phyloP scores from a whole-genome alignment of 2,888 invertebrate species.

The Melipona bicolor region DNA sequence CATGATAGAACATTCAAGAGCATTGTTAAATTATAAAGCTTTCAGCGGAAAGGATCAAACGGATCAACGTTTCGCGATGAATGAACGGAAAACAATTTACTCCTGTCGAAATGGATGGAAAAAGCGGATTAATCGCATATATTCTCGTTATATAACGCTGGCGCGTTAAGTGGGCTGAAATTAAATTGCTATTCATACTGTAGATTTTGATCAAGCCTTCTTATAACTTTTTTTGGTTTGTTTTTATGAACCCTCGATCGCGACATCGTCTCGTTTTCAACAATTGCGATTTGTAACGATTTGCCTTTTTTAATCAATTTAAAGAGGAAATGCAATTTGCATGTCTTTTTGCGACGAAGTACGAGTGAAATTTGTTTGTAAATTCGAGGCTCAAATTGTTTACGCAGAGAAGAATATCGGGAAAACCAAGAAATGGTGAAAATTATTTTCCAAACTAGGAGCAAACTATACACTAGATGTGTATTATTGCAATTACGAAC shows the following conservation, averaged over 20 bases:
- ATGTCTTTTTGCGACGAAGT: not conserved
- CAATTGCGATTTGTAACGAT: not conserved
- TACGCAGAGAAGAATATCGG: not conserved
- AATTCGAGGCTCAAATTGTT: not conserved
- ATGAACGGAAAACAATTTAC: not conserved
- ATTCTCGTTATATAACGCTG: not conserved
- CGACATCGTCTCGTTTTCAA: not conserved
- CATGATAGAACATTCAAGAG: constrained; percentile 6
- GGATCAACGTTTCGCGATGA: not conserved
- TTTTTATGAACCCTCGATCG: not conserved
- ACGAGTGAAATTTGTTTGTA: not conserved
- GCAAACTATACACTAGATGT: no score
- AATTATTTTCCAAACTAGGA: not conserved
- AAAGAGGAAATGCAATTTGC: no score
- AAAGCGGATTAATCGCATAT: not conserved
- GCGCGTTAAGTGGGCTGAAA: no score
- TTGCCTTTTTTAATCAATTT: not conserved
- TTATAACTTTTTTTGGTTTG: not conserved
- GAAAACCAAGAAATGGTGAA: not conserved
- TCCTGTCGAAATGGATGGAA: not conserved
- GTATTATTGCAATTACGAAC: not conserved
- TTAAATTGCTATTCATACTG: constrained; percentile 11
- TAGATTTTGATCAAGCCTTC: not conserved
- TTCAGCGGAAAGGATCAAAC: not conserved
- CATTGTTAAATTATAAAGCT: constrained; percentile 38